Base-by-base conservation (phyloP, 2,797 vertebrate genomes). In the Tragopan temminckii region DNA sequence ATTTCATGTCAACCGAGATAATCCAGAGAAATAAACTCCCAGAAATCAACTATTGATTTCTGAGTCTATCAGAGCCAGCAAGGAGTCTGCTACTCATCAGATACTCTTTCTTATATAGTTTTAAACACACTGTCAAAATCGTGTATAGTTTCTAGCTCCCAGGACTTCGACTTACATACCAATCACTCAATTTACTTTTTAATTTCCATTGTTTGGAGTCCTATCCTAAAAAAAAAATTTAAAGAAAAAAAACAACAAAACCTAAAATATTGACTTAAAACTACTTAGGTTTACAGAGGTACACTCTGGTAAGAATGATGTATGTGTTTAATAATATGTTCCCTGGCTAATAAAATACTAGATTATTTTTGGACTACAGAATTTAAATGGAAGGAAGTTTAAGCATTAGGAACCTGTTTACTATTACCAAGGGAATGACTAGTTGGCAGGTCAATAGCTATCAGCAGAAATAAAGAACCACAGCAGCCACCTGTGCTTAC, bases 271-370 rank as follows among this genome's bases (percentile, higher is more conserved):
- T 43, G 43, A 86, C 67, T 80, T 80, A 61, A 91, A 94, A 84
- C 70, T 94, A 72, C 43, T 88, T 77, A 64, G 55, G 50, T 86
- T 93, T 95, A 90, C 74, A 80, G 80, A 91, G 78, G 83, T 90
- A 79, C 43, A 90, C 27, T 58, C 85, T 91, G 91, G 83, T 94
- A 90, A 91, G 94, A 89, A 94, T 95, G 95, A 96, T 96, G 57
- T 88, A 94, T 95, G 93, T 94, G 85, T 96, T 96, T 94, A 96
- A 96, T 96, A 96, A 94, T 94, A 93, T 53, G 59, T 85, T 96
- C 94, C 95, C 93, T 91, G 71, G 91, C 91, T 96, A 93, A 95
- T 96, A 96, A 95, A 95, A 93, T 94, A 93, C 80, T 91, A 77
- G 74, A 96, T 94, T 94, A 94, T 95, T 95, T 95, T 91, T 94